Conservation (phyloP, 2,113 vertebrate genomes). For the Plecotus auritus region DNA sequence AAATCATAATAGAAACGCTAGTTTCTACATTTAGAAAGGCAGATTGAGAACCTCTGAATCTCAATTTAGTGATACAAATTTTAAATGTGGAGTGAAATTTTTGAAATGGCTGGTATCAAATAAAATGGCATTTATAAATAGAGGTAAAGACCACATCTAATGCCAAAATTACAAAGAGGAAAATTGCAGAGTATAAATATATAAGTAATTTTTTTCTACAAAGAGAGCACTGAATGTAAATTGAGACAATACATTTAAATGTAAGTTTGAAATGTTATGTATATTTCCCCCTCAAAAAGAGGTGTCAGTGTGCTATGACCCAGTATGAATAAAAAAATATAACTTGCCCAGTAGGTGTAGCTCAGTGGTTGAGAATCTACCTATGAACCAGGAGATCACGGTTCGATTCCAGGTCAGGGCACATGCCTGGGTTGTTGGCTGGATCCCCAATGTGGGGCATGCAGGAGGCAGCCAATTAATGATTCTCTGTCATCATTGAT, state of each 20-base stretch:
- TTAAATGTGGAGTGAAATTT: neutral
- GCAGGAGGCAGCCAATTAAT: neutral
- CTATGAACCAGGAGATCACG: neutral
- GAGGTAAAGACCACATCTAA: neutral
- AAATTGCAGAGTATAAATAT: neutral
- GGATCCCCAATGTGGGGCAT: neutral
- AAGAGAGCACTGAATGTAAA: neutral
- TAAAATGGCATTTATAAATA: neutral
- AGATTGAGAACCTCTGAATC: slow-evolving; percentile 55
- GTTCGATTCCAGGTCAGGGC: neutral
- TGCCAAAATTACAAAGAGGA: neutral
- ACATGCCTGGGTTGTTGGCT: neutral
- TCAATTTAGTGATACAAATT: slow-evolving; percentile 27
- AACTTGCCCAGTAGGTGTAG: neutral
- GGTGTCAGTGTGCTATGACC: neutral
- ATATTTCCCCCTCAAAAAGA: neutral
- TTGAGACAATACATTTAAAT: neutral
- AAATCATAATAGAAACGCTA: slow-evolving; percentile 44
- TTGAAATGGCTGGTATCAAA: neutral
- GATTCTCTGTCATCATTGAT: neutral
- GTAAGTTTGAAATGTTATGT: neutral
- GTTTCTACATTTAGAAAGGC: slow-evolving; percentile 31
- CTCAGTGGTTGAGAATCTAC: neutral
- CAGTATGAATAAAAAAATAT: neutral
- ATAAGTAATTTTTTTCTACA: neutral